These are phyloP conservation scores for Melanocharis versteri DNA, from an alignment of 2,113 vertebrate species.

Conservation along the genomic window DNA sequence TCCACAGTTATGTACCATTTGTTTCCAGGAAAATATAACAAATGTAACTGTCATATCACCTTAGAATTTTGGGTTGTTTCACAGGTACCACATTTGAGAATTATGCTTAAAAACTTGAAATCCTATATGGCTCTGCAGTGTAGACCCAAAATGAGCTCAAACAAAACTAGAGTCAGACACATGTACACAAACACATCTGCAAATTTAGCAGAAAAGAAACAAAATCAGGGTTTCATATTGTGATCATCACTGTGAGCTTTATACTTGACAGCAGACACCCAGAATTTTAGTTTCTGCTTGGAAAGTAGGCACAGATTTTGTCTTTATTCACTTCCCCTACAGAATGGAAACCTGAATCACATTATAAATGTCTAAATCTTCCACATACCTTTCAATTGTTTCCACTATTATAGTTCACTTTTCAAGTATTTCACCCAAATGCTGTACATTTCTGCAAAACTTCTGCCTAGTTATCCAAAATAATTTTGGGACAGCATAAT, in stretches of 20 bases:
- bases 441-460: not conserved
- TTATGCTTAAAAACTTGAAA: not conserved
- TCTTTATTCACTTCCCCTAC: not conserved
- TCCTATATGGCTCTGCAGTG: not conserved
- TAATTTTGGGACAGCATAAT: not conserved
- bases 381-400: not conserved
- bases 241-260: not conserved
- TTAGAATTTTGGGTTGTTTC: not conserved
- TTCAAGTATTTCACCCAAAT: not conserved
- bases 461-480: not conserved
- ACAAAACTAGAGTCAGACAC: not conserved
- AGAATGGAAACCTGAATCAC: not conserved
- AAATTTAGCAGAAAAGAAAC: not conserved
- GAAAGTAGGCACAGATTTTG: not conserved
- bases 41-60: not conserved
- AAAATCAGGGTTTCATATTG: not conserved
- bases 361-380: not conserved
- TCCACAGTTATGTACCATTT: not conserved
- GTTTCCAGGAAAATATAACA: not conserved
- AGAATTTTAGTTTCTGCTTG: not conserved
- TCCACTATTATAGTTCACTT: not conserved
- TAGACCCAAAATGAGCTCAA: not conserved
- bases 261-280: not conserved
- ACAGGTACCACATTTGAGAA: not conserved
- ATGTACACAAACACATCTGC: rapidly evolving